Evolutionary conservation across 2,888 invertebrate genomes (phyloP), one percentile per base, ranked within the genome.

Genomic region (Calameuta filiformis): DNA sequence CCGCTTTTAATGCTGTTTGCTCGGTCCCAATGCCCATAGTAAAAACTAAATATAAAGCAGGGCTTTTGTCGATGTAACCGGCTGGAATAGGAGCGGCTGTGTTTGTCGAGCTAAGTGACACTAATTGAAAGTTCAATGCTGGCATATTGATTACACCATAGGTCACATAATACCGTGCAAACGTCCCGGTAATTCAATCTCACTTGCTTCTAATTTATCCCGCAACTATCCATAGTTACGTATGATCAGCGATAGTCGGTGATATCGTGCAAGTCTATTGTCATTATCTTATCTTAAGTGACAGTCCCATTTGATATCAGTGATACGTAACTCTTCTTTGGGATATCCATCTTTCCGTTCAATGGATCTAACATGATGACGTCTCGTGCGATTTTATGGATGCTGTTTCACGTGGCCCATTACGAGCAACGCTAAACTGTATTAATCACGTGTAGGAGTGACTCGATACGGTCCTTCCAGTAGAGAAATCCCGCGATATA

Each of bases 31-130:
- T 71, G 71, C 33, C 71, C 71, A 33, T 40, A 71, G 69, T 75
- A 75, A 77, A 77, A 77, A 77, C 69, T 68, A 78, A 79, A 79
- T 75, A 79, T 73, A 76, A 80, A 78, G 74, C 68, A 56, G 73
- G 69, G 73, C 73, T 69, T 71, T 76, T 71, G 73, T 76, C 78
- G 75, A 78, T 79, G 79, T 81, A 82, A 82, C 81, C 68, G 78
- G 77, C 79, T 83, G 86, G 85, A 87, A 87, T 81, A 79, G 88
- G 88, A 87, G 87, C 87, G 87, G 87, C 89, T 87, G 86, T 90
- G 90, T 91, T 91, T 90, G 87, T 84, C 83, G 83, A 89, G 86
- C 87, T 91, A 91, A 91, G 90, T 91, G 90, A 90, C 87, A 88
- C 90, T 91, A 91, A 91, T 91, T 91, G 91, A 90, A 90, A 87